Evolutionary conservation across 1,140 invertebrate species (phyloP).

Genomic region (Drosophila funebris): DNA sequence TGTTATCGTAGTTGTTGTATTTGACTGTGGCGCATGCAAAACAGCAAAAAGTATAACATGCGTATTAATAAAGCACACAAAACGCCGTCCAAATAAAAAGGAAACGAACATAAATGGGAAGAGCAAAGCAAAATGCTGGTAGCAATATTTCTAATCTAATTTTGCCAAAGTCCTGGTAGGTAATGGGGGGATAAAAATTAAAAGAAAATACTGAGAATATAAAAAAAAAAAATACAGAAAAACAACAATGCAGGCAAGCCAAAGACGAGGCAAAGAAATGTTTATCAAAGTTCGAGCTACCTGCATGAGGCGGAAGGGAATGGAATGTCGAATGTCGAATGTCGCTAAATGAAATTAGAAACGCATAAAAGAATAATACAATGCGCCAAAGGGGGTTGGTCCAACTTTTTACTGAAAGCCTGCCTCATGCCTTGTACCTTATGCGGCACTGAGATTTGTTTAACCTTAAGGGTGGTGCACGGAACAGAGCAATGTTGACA

Average conservation of each 20-base stretch:
- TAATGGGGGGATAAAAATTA: slow-evolving; percentile 14
- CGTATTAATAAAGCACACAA: slow-evolving; percentile 64
- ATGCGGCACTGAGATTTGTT: slow-evolving; percentile 20
- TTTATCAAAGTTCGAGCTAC: slow-evolving; percentile 64
- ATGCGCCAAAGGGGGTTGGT: slow-evolving; percentile 50
- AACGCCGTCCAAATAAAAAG: slow-evolving; percentile 15
- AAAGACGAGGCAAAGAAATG: slow-evolving; percentile 58
- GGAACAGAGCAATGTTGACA: slow-evolving; percentile 57
- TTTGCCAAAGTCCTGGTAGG: slow-evolving; percentile 61
- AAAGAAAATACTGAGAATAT: slow-evolving; percentile 65
- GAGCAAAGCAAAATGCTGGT: slow-evolving; percentile 73
- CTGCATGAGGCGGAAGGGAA: background rate
- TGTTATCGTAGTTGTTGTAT: slow-evolving; percentile 23
- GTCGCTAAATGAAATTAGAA: slow-evolving; percentile 82
- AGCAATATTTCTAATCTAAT: slow-evolving; percentile 82
- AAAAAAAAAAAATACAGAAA: slow-evolving; percentile 71
- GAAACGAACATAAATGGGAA: slow-evolving; percentile 27
- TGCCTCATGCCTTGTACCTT: slow-evolving; percentile 12
- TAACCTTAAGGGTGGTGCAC: slow-evolving; percentile 19
- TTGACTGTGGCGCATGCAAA: slow-evolving; percentile 48
- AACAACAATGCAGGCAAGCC: slow-evolving; percentile 64
- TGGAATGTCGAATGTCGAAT: slow-evolving; percentile 60
- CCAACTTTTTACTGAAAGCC: slow-evolving; percentile 13
- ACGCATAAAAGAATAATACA: slow-evolving; percentile 80
- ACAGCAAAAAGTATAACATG: slow-evolving; percentile 59